Evolutionary conservation across 2,888 invertebrate species (phyloP).

Genomic region (Sympetrum striolatum): DNA sequence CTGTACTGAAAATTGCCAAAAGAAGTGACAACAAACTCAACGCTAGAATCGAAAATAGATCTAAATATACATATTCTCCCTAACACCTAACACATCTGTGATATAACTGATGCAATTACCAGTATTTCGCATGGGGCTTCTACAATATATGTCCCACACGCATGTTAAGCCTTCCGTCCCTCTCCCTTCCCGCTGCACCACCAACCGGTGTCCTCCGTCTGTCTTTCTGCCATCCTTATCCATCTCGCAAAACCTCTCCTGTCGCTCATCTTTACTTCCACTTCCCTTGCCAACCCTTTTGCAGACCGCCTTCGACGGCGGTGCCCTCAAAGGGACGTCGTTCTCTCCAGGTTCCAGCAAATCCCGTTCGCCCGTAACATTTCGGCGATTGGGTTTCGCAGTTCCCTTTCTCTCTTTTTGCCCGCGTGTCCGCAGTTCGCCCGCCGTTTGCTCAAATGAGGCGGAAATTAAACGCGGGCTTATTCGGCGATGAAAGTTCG

Average conservation of each 20-base stretch:
- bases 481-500: too few relatives aligned
- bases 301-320: neutral
- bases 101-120: neutral
- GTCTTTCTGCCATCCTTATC: neutral
- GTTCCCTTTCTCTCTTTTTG: neutral
- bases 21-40: too few relatives aligned
- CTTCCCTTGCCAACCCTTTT: neutral
- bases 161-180: neutral
- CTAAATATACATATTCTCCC: too few relatives aligned
- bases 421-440: neutral
- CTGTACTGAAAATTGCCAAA: too few relatives aligned
- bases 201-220: neutral
- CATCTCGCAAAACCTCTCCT: neutral
- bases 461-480: neutral
- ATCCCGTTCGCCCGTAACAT: conserved; percentile 1
- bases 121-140: neutral
- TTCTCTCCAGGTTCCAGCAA: neutral
- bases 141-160: neutral
- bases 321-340: neutral
- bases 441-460: neutral
- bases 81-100: too few relatives aligned
- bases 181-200: neutral
- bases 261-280: neutral
- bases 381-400: neutral
- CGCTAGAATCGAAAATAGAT: too few relatives aligned